These are phyloP conservation scores for Habropoda laboriosa DNA, from an alignment of 1,140 invertebrate genomes.

Conservation along the genomic window DNA sequence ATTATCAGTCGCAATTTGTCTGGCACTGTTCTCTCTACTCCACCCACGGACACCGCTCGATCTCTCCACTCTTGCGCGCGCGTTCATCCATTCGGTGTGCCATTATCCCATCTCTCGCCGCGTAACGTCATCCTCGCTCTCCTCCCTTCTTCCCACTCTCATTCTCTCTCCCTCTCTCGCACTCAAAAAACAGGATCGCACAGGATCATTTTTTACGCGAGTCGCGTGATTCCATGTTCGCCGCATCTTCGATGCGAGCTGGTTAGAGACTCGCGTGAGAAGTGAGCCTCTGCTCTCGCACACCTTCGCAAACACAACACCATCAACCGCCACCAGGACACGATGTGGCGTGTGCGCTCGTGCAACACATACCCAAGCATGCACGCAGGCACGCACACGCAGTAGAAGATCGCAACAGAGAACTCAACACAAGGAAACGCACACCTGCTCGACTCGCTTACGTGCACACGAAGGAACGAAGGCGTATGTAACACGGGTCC, in stretches of 20 bases:
- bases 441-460: conserved; percentile 17
- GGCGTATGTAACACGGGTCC: conserved; percentile 56
- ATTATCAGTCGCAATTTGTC: conserved; percentile 50
- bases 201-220: conserved; percentile 58
- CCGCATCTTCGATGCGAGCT: conserved; percentile 69
- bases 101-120: conserved; percentile 24
- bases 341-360: neutral
- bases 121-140: neutral
- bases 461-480: conserved; percentile 43
- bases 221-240: conserved; percentile 60
- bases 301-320: conserved; percentile 2
- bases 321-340: neutral
- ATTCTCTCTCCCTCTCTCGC: neutral
- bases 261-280: conserved; percentile 71
- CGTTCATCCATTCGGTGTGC: conserved; percentile 28
- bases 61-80: neutral
- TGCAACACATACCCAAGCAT: no score
- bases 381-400: no score
- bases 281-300: conserved; percentile 44
- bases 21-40: conserved; percentile 39
- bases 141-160: neutral
- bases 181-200: no score
- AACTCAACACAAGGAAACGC: conserved; percentile 10
- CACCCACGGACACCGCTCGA: conserved; percentile 30
- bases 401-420: no score